Evolutionary conservation across 2,888 invertebrate genomes (phyloP).

Genomic region (Bibio marci): DNA sequence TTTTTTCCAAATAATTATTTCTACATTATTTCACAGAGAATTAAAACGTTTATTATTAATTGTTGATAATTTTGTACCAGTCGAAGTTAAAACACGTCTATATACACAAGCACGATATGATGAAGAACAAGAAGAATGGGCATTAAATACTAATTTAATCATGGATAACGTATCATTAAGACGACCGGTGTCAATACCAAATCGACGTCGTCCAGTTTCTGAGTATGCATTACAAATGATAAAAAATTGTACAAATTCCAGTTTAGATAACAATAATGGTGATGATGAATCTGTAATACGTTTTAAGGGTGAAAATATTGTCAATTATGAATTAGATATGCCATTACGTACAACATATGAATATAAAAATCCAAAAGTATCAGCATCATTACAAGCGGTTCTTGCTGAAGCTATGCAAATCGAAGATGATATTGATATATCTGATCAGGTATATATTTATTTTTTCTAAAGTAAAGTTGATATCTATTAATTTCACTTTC

Average conservation of each 20-base stretch:
- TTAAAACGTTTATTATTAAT: constrained; percentile 75
- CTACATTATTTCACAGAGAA: constrained; percentile 36
- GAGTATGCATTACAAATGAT: constrained; percentile 35
- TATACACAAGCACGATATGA: constrained; percentile 58
- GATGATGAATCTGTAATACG: constrained; percentile 20
- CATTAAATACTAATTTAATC: constrained; percentile 25
- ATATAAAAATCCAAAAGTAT: constrained; percentile 28
- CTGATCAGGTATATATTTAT: constrained; percentile 14
- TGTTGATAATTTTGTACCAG: constrained; percentile 80
- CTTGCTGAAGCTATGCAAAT: constrained; percentile 30
- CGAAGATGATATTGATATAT: constrained; percentile 29
- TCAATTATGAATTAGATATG: constrained; percentile 29
- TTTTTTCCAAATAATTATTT: neutral
- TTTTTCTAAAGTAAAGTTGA: neutral
- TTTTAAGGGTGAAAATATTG: constrained; percentile 24
- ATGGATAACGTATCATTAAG: constrained; percentile 27
- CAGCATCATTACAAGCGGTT: constrained; percentile 28
- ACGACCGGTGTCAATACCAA: constrained; percentile 46
- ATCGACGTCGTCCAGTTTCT: constrained; percentile 43
- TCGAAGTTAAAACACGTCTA: constrained; percentile 59
- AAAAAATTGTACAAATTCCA: no score
- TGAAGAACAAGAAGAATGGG: constrained; percentile 69
- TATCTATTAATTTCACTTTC: neutral
- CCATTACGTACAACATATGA: constrained; percentile 30
- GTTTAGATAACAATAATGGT: constrained; percentile 8